Base-by-base conservation (phyloP, 2,113 vertebrate species). In the Castor canadensis region DNA sequence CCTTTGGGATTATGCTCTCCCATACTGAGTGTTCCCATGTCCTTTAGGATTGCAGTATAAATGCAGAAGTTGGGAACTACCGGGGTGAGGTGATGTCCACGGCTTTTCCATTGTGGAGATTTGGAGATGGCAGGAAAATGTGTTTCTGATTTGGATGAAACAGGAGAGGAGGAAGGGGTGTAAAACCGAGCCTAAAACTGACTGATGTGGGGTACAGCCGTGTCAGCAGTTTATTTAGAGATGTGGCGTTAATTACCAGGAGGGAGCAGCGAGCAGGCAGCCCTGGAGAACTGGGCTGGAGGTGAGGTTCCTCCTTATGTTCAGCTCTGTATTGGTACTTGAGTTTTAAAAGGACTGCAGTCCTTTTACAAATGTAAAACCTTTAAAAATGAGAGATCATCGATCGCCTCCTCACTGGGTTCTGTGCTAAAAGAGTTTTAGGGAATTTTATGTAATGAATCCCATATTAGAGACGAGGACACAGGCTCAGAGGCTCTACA, bases 71-170 rank as follows among this genome's bases (percentile, higher is more conserved):
- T 47, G 60, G 54, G 52, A 85, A 95, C n/a, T 60, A 52, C 28
- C 76, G 38, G 49, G 87, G 80, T 56, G 35, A 64, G 56, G 64
- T 30, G 7, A n/a, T 38, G 64, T 72, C 69, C 52, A 11, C 24
- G 43, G 24, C 87, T 88, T 56, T 86, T 86, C 95, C 83, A 35
- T n/a, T 28, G 47, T 89, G 84, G 32, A 85, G 82, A 77, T 76
- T 77, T 58, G 93, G 77, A 40, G 73, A 89, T 76, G 40, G 86
- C 47, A 54, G 90, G 69, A 82, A 97, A 96, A 96, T 93, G 35
- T 97, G 96, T 85, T 96, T 96, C 92, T 96, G 93, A 96, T 97
- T 97, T 96, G 86, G 89, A 22, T 86, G 89, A 95, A 96, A 93
- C 28, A 11, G 62, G 91, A 94, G 76, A 85, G 76, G 89, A 56